Evolutionary conservation across 2,113 vertebrate genomes (phyloP).

Genomic region (Sylvietta virens): DNA sequence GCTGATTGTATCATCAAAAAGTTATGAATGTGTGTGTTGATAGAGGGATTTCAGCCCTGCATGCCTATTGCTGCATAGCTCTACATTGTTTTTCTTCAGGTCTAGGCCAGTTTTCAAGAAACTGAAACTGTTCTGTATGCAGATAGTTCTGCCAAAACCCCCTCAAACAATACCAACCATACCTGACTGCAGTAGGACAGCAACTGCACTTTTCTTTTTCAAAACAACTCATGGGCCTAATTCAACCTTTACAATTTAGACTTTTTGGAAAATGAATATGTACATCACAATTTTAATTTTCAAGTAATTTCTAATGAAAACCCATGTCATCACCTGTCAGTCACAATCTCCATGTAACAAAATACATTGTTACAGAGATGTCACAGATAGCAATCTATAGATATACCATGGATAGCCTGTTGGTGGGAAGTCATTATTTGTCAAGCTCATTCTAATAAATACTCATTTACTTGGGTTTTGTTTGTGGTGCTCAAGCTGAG

Average conservation of each 20-base stretch:
- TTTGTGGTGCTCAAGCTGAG: neutral
- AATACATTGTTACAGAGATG: neutral
- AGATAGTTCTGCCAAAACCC: neutral
- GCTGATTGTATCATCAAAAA: neutral
- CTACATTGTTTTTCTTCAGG: neutral
- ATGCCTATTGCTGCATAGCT: neutral
- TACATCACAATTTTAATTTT: neutral
- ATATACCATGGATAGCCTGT: neutral
- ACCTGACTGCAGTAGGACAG: too few relatives aligned
- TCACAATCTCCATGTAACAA: neutral
- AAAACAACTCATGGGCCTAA: neutral
- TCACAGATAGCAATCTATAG: neutral
- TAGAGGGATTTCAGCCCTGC: neutral
- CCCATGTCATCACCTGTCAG: neutral
- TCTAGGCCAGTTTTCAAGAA: neutral
- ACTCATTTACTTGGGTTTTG: neutral
- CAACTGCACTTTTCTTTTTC: too few relatives aligned
- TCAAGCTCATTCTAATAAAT: neutral
- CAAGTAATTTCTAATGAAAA: neutral
- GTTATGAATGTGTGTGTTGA: neutral
- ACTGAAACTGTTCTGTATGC: neutral
- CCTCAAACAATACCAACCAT: neutral
- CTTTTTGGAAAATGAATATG: neutral
- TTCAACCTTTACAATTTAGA: neutral
- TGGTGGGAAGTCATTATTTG: neutral